A percentile compares a stretch with the other conserved stretches of the same genome.
Evolutionary conservation across 2,888 invertebrate species (phyloP).

Genomic region (Melanophora roralis): DNA sequence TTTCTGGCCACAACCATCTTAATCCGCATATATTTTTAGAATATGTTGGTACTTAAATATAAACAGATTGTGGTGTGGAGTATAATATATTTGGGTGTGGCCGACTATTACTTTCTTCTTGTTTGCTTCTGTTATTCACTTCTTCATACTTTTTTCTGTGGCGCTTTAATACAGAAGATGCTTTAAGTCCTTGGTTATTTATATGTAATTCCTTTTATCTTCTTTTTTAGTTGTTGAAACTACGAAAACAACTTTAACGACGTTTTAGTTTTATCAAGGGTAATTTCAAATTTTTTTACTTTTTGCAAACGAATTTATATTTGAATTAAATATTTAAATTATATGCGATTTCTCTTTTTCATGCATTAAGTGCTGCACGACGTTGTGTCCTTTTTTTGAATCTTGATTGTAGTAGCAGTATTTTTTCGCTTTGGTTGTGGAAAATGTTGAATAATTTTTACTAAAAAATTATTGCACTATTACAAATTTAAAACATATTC

Average conservation of each 20-base stretch:
- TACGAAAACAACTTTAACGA: slow-evolving; percentile 12
- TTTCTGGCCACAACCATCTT: too few relatives aligned
- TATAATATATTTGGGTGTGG: too few relatives aligned
- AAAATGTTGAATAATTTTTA: neutral
- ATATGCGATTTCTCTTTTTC: neutral
- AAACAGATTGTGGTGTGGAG: too few relatives aligned
- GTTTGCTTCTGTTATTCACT: neutral
- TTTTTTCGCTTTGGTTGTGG: neutral
- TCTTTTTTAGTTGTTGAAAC: neutral
- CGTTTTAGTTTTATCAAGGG: slow-evolving; percentile 29
- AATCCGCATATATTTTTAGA: too few relatives aligned
- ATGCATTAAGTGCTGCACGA: neutral
- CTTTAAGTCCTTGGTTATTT: slow-evolving; percentile 12
- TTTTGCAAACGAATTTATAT: neutral
- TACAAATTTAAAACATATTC: neutral
- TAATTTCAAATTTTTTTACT: slow-evolving; percentile 5
- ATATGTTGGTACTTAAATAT: too few relatives aligned
- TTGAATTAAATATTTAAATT: slow-evolving; percentile 29
- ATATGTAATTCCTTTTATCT: neutral
- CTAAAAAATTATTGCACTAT: slow-evolving; percentile 7
- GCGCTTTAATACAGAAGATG: neutral
- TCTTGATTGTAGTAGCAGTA: too few relatives aligned
- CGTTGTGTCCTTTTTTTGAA: neutral
- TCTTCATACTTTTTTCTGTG: neutral
- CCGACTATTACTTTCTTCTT: too few relatives aligned